A percentile compares a stretch with the other conserved stretches of the same genome.
Evolutionary conservation across 1,140 invertebrate species (phyloP).

Genomic region (Acromyrmex echinatior): DNA sequence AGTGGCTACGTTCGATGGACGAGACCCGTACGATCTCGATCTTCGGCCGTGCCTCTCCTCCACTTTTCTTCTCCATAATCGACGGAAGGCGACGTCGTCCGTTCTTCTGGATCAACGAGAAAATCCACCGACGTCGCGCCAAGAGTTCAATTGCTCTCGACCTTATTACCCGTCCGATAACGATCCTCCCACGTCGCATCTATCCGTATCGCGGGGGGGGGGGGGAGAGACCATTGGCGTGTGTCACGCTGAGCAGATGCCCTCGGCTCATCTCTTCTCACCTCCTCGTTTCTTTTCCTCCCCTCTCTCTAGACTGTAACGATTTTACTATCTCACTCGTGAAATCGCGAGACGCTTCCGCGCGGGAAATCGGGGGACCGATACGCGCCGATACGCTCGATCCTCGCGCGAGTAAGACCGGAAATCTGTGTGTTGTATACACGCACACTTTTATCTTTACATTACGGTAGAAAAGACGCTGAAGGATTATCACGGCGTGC

Average conservation of each 20-base stretch:
- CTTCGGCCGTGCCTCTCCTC: slow-evolving; percentile 80
- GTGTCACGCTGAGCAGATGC: slow-evolving; percentile 23
- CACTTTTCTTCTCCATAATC: slow-evolving; percentile 62
- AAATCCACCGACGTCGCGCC: slow-evolving; percentile 36
- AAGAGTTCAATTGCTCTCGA: slow-evolving; percentile 38
- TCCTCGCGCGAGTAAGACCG: neutral
- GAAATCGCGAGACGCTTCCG: neutral
- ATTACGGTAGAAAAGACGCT: neutral
- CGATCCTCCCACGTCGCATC: slow-evolving; percentile 4
- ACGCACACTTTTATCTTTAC: neutral
- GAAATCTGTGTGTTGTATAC: neutral
- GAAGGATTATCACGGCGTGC: neutral
- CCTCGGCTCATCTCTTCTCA: slow-evolving; percentile 27
- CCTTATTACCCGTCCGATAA: neutral
- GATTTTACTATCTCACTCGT: slow-evolving; percentile 5
- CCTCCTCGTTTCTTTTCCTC: neutral
- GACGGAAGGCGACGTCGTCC: neutral
- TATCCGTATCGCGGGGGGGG: neutral
- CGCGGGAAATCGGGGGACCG: neutral
- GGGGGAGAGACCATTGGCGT: neutral
- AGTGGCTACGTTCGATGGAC: slow-evolving; percentile 82
- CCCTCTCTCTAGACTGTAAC: neutral
- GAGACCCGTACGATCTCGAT: slow-evolving; percentile 84
- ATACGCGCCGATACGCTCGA: neutral
- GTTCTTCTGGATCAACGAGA: slow-evolving; percentile 4